Percentiles rank a stretch among this genome's conserved stretches.
phyloP scores from a whole-genome alignment of 2,888 invertebrate genomes.

The Drosophila koepferae region DNA sequence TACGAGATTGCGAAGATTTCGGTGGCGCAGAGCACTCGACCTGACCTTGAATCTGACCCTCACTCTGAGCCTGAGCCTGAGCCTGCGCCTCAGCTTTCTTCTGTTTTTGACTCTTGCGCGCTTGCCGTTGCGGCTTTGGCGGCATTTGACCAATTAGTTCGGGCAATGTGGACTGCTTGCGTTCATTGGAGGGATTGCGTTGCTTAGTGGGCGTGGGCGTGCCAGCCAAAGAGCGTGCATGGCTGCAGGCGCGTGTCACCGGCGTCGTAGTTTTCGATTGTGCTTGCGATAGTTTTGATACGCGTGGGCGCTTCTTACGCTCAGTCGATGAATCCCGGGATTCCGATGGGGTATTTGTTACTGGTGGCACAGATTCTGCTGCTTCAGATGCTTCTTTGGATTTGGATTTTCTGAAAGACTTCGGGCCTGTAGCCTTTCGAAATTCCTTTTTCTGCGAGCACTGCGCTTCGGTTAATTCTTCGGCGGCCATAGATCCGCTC shows the following conservation, averaged over 20 bases:
- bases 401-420: conserved; percentile 1
- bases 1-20: conserved; percentile 19
- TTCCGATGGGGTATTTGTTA: background rate
- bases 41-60: background rate
- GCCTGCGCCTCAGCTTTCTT: background rate
- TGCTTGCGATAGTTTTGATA: background rate
- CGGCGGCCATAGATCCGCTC: background rate
- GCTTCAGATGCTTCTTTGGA: background rate
- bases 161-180: background rate
- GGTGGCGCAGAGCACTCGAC: background rate
- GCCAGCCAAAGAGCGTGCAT: background rate
- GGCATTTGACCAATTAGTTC: background rate
- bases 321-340: conserved; percentile 22
- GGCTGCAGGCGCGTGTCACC: conserved; percentile 17
- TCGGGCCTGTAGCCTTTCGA: background rate
- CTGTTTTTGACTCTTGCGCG: conserved; percentile 8
- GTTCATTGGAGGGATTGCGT: conserved; percentile 1
- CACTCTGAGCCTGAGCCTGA: background rate
- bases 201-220: background rate
- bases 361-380: background rate
- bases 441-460: background rate
- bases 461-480: background rate
- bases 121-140: conserved; percentile 29
- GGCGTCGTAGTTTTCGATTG: background rate
- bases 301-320: conserved; percentile 27